Base-by-base conservation (phyloP, 1,140 invertebrate species). In the Brachionus rubens region DNA sequence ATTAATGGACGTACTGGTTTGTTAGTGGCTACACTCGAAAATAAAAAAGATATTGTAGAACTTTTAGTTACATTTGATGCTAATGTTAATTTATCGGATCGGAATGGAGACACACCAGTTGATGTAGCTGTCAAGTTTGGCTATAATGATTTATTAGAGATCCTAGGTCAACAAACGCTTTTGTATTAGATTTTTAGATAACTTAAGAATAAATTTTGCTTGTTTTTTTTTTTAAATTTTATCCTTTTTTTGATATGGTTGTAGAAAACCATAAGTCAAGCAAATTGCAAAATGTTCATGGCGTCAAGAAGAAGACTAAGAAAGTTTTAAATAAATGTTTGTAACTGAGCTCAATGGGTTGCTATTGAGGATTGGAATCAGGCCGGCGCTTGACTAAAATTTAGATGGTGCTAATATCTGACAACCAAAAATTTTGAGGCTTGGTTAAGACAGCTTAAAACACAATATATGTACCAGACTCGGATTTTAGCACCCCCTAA, bases 41-140 rank as follows among this genome's bases (percentile, higher is more conserved):
- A 54, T 54, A 54, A 26, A 54, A 54, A 54, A 54, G 50, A 54
- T 10, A 54, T 54, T 54, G 50, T 54, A 26, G 21, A 54, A 0
- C 50, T 54, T 26, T 28, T 54, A 26, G 21, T 54, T 28, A 54
- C 50, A 54, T 54, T 54, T 54, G 50, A 54, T 54, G 50, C 50
- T 26, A 26, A 54, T 54, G 7, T 12, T 12, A 21, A 54, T 26
- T 26, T 54, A 54, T 26, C 21, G 30, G 50, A 54, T 26, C 24
- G 30, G 24, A 14, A 26, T 28, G 50, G 50, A 12, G 10, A 26
- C 9, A 26, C 30, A 26, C 50, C 50, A 54, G 30, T 28, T 12
- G 50, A 54, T 14, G 30, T 54, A 1, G 50, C 50, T 0, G 0
- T 54, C 24, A 26, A 28, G 24, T 26, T 26, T 5, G 30, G n/a